Conservation (phyloP, 2,888 invertebrate species). For the Harpalus rufipes region DNA sequence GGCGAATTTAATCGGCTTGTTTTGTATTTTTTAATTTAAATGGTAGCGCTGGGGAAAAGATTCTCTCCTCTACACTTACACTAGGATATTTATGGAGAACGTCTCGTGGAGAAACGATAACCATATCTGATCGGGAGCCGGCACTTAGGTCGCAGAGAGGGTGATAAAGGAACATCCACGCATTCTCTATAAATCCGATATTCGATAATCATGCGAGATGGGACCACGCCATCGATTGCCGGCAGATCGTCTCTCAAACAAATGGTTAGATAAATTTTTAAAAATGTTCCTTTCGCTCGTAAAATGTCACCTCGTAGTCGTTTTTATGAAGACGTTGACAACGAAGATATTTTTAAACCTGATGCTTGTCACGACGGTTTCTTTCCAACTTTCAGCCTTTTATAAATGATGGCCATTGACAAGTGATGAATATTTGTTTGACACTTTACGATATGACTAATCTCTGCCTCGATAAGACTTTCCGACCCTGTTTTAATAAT, state of each 20-base stretch:
- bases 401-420: conserved; percentile 43
- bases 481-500: too few relatives aligned
- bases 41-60: neutral
- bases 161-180: conserved; percentile 65
- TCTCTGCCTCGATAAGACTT: conserved; percentile 5
- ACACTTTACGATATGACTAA: conserved; percentile 32
- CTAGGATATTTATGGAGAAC: conserved; percentile 59
- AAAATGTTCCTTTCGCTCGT: conserved; percentile 56
- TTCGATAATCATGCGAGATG: conserved; percentile 62
- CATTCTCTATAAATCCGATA: conserved; percentile 48
- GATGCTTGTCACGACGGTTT: conserved; percentile 52
- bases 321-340: conserved; percentile 66
- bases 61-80: neutral
- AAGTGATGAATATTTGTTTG: conserved; percentile 47
- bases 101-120: conserved; percentile 54
- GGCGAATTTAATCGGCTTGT: conserved; percentile 46
- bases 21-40: conserved; percentile 48
- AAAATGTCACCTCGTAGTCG: conserved; percentile 58
- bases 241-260: conserved; percentile 44
- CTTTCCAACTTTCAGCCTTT: conserved; percentile 22
- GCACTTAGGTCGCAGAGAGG: conserved; percentile 58
- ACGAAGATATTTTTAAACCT: conserved; percentile 58
- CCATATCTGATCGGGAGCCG: conserved; percentile 60
- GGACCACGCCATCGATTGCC: conserved; percentile 16
- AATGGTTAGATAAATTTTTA: conserved; percentile 65